Evolutionary conservation across 2,113 vertebrate genomes (phyloP).

Genomic region (Neoarius graeffei): DNA sequence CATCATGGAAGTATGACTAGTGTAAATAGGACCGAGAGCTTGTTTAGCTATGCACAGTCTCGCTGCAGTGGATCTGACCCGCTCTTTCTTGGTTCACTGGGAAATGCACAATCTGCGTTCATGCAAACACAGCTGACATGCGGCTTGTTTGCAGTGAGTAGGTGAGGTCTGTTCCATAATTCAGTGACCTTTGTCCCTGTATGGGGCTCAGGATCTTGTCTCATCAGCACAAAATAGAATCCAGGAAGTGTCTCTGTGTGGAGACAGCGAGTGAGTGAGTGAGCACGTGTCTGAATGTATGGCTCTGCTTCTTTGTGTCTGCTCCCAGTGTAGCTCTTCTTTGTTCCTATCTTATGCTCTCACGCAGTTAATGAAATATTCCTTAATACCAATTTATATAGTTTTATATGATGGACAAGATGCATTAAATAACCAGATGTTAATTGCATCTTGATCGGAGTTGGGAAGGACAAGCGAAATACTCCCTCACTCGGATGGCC

Average conservation of each 20-base stretch:
- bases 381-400: too few species aligned
- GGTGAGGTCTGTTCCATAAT: conserved; percentile 24
- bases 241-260: conserved; percentile 22
- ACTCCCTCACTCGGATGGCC: too few species aligned
- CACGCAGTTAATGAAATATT: neutral
- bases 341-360: neutral
- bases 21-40: conserved; percentile 40
- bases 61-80: conserved; percentile 4
- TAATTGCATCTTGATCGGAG: neutral
- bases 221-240: conserved; percentile 63
- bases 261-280: neutral
- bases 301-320: conserved; percentile 32
- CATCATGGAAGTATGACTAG: conserved; percentile 42
- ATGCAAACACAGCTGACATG: conserved; percentile 34
- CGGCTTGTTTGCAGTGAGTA: conserved; percentile 17
- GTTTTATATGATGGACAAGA: neutral
- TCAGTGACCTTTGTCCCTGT: conserved; percentile 32
- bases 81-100: conserved; percentile 50
- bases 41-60: conserved; percentile 41
- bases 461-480: neutral
- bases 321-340: neutral
- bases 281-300: conserved; percentile 17
- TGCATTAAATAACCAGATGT: neutral
- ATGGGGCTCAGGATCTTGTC: conserved; percentile 58
- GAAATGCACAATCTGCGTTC: conserved; percentile 8